phyloP scores from a whole-genome alignment of 2,888 invertebrate genomes.

The Sesia bembeciformis region DNA sequence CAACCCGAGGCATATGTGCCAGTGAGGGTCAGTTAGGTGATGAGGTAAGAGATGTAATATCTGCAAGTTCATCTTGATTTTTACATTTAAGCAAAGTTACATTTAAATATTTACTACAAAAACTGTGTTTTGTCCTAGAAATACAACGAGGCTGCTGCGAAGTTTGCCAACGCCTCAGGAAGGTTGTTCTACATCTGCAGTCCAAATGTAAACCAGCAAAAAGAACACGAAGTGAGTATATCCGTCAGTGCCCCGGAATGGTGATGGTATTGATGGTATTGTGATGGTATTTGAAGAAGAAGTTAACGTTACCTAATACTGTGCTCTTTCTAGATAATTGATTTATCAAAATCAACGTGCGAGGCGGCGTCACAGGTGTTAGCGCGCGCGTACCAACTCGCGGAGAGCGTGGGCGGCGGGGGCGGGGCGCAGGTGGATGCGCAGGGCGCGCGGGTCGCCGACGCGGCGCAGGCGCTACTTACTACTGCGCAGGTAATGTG shows the following conservation, averaged over 20 bases:
- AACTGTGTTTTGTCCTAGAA: constrained; percentile 12
- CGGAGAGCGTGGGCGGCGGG: constrained; percentile 16
- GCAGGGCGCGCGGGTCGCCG: constrained; percentile 19
- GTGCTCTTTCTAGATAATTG: constrained; percentile 13
- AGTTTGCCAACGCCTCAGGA: constrained; percentile 19
- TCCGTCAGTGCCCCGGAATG: background rate
- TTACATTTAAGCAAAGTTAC: no score
- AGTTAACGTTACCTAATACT: no score
- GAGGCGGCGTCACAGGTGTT: constrained; percentile 23
- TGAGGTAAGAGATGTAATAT: background rate
- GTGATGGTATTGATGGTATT: no score
- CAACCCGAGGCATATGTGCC: constrained; percentile 21
- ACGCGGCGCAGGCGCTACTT: constrained; percentile 24
- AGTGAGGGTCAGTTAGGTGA: constrained; percentile 7
- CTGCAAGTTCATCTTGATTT: background rate
- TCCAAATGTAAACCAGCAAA: background rate
- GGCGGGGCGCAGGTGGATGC: constrained; percentile 16
- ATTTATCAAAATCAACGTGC: constrained; percentile 22
- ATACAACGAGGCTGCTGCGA: constrained; percentile 15
- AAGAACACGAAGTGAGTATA: background rate
- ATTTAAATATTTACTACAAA: background rate
- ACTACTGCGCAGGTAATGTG: constrained; percentile 26
- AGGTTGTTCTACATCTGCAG: constrained; percentile 15
- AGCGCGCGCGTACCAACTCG: constrained; percentile 19
- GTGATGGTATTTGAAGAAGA: no score